Evolutionary conservation across 2,113 vertebrate species (phyloP).

Genomic region (Tetrax tetrax): DNA sequence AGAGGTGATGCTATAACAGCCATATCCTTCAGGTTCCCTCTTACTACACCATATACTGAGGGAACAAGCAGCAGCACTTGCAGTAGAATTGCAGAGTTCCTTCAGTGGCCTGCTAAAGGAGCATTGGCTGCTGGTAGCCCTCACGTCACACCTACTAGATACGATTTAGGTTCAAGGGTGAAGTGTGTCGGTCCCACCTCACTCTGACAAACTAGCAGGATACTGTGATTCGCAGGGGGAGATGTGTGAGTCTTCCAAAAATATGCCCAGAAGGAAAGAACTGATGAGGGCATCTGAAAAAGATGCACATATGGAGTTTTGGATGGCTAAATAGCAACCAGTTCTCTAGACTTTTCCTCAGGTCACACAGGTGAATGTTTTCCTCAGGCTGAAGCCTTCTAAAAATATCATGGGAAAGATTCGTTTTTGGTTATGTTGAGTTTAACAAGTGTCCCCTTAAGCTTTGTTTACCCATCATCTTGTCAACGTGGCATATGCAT

Average conservation of each 20-base stretch:
- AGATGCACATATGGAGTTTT: slow-evolving; percentile 25
- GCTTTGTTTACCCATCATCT: slow-evolving; percentile 52
- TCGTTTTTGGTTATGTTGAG: slow-evolving; percentile 1
- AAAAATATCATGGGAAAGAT: slow-evolving; percentile 23
- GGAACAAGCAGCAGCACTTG: not conserved
- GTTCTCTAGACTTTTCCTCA: slow-evolving; percentile 28
- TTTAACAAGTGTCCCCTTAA: slow-evolving; percentile 27
- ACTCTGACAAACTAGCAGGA: slow-evolving; percentile 38
- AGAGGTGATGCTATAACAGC: not conserved
- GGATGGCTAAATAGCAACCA: slow-evolving; percentile 55
- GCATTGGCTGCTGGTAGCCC: not conserved
- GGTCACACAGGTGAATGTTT: slow-evolving; percentile 58
- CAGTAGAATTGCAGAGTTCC: not conserved
- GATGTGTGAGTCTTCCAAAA: slow-evolving; percentile 13
- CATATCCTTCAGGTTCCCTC: not conserved
- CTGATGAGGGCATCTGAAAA: slow-evolving; percentile 45
- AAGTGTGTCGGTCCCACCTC: not conserved
- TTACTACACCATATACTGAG: not conserved
- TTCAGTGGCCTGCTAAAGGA: not conserved
- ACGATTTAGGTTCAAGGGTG: not conserved
- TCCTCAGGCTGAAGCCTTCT: slow-evolving; percentile 42
- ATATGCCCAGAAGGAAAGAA: slow-evolving; percentile 51
- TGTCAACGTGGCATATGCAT: slow-evolving; percentile 56
- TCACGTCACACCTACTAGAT: not conserved
- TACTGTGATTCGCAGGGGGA: slow-evolving; percentile 44